Base-by-base conservation (phyloP, 2,888 invertebrate genomes). In the Mythimna impura region DNA sequence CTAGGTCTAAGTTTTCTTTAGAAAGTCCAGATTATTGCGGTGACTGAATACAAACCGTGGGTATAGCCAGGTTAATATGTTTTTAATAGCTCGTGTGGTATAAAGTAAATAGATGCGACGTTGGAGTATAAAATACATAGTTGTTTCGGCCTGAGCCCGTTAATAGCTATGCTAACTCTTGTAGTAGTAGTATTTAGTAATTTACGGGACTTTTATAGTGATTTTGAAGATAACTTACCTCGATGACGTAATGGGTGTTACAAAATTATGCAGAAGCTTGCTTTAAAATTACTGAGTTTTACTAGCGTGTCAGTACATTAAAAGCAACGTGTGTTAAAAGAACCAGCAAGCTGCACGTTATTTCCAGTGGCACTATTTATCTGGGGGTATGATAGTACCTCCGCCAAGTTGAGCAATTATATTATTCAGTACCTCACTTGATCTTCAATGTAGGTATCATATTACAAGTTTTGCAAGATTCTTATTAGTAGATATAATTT, bases 11-110 rank as follows among this genome's bases (percentile, higher is more conserved):
- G 61, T 50, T 79, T 73, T 70, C 67, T 55, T 61, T 66, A 73
- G 76, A 81, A 81, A 80, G 68, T 83, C 43, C 65, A 57, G 43
- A 66, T 68, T 66, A 20, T 70, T 60, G 34, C 25, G 0, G 9
- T 34, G 20, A 47, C 12, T 71, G 17, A 50, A 47, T 36, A 20
- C 43, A 71, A 40, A 63, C 20, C 54, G n/a, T 55, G 57, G 47
- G 43, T 58, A 43, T n/a, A n/a, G 4, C 25, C n/a, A 63, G 22
- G 62, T 65, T 36, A 61, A 67, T 67, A 20, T 55, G 2, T 57
- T 67, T 71, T 67, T 77, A 65, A 65, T 70, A 57, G 50, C 52
- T 22, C 3, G 2, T n/a, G 17, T 36, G 25, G 17, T 20, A 60
- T 66, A 25, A 34, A 25, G 54, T 34, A 47, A 47, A 47, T 20